These are phyloP conservation scores for Lagocephalus sceleratus DNA, from an alignment of 2,797 vertebrate species.

Conservation along the genomic window DNA sequence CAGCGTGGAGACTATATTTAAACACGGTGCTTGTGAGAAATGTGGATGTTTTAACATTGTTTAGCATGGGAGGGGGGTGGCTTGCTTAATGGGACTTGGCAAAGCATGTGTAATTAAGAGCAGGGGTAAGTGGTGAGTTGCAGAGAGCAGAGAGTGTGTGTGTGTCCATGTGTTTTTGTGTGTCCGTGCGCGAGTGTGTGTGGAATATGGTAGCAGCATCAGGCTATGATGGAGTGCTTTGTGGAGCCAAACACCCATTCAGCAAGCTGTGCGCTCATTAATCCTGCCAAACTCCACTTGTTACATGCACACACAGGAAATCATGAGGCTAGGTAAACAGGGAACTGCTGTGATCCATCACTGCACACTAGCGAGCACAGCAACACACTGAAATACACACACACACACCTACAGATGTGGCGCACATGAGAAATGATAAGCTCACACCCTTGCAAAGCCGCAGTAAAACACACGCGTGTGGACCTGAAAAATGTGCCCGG, in stretches of 20 bases:
- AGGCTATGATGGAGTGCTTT: constrained; percentile 93
- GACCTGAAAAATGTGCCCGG: constrained; percentile 20
- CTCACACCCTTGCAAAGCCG: constrained; percentile 5
- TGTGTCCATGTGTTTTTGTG: constrained; percentile 20
- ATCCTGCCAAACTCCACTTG: constrained; percentile 98
- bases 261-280: constrained; percentile 94
- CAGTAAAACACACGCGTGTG: constrained; percentile 11
- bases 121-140: constrained; percentile 67
- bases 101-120: constrained; percentile 79
- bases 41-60: constrained; percentile 65
- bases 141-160: constrained; percentile 43
- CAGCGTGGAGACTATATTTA: constrained; percentile 48
- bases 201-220: constrained; percentile 75
- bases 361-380: constrained; percentile 44
- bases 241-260: constrained; percentile 92
- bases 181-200: constrained; percentile 26
- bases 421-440: constrained; percentile 35
- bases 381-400: constrained; percentile 47
- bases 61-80: constrained; percentile 52
- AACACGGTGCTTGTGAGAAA: constrained; percentile 54
- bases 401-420: constrained; percentile 4
- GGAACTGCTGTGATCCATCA: constrained; percentile 89
- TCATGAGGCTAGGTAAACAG: constrained; percentile 97
- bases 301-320: constrained; percentile 91
- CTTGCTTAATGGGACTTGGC: constrained; percentile 78